Base-by-base conservation (phyloP, 2,797 vertebrate genomes). In the Leptodactylus fallax region DNA sequence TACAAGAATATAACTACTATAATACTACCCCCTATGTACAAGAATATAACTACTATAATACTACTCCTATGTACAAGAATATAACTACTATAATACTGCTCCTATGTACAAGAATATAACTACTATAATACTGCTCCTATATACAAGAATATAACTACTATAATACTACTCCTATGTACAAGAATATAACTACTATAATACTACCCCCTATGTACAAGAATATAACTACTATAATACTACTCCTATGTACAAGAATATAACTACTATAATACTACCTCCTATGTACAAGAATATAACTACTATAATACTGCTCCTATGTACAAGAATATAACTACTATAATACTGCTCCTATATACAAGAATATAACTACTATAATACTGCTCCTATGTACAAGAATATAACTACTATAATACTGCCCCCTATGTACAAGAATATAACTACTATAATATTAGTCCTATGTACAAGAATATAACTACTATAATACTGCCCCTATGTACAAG, bases 151-250 rank as follows among this genome's bases (percentile, higher is more conserved):
- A 65, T 65, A 65, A 65, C 61, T 65, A 65, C 61, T 65, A 23
- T 65, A 65, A 65, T 65, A 65, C 61, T 65, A n/a, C 61, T 12
- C 61, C 61, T 65, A 65, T 65, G 4, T 65, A 65, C n/a, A 65
- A 65, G 61, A 65, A 65, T 65, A 65, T 65, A 23, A 65, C 61
- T 65, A 65, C 61, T 65, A 65, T 65, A 65, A 65, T 65, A 65
- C 61, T 23, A n/a, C 61, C 3, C 3, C 19, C 61, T 65, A 65
- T 65, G n/a, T 65, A 65, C 61, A 65, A 65, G 61, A 65, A 65
- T 65, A 65, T 65, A 65, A 60, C 61, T 65, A 65, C 61, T 65
- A 65, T 65, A 65, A 65, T 65, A 67, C 63, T 67, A n/a, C 63
- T 6, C 63, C 63, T 67, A 67, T 67, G 5, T 67, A 67, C 63